Evolutionary conservation across 2,797 vertebrate species (phyloP).

Genomic region (Lycodopsis pacificus): DNA sequence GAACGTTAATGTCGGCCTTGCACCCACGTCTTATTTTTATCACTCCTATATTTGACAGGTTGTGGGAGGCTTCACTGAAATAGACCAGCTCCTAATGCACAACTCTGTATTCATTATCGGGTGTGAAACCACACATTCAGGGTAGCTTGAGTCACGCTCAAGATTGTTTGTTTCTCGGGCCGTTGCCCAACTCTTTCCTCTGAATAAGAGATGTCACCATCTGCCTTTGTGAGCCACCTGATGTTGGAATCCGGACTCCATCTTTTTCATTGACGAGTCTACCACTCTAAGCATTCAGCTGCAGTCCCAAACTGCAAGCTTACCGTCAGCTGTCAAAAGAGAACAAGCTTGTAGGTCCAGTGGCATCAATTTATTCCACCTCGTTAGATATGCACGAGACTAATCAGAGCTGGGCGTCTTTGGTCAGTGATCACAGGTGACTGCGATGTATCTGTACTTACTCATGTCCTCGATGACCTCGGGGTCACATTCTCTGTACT

Average conservation of each 20-base stretch:
- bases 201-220: slow-evolving; percentile 7
- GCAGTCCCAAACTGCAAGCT: neutral
- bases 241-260: neutral
- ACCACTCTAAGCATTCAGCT: neutral
- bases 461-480: slow-evolving; percentile 92
- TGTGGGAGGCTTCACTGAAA: neutral
- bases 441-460: slow-evolving; percentile 82
- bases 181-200: neutral
- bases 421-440: neutral
- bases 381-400: neutral
- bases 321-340: neutral
- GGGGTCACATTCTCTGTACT: slow-evolving; percentile 95
- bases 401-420: neutral
- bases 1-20: neutral
- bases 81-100: neutral
- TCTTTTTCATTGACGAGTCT: neutral
- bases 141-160: neutral
- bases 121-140: slow-evolving; percentile 16
- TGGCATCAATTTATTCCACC: neutral
- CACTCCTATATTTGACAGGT: neutral
- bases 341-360: neutral
- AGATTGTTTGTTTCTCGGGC: slow-evolving; percentile 8
- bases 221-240: slow-evolving; percentile 1
- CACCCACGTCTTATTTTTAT: neutral
- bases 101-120: neutral